Base-by-base conservation (phyloP, 2,888 invertebrate genomes). In the Hydrotaea cyrtoneurina region DNA sequence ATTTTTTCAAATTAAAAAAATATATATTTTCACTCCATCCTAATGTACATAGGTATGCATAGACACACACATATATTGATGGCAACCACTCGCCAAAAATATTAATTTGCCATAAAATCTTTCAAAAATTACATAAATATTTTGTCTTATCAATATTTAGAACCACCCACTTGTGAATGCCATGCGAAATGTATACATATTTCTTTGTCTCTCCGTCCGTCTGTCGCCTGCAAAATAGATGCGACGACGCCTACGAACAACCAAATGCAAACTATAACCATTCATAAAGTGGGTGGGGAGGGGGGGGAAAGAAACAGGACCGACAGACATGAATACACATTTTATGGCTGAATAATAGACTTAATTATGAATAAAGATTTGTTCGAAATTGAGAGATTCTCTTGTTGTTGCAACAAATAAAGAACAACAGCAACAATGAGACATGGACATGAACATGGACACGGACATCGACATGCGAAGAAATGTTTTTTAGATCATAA, bases 241-340 rank as follows among this genome's bases (percentile, higher is more conserved):
- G 69, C 43, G 69, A 69, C 43, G 69, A 69, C 69, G 69, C 69
- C 69, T 15, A 69, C 69, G 11, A n/a, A 64, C 36, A 36, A 26
- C n/a, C n/a, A 36, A 62, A 62, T 11, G 31, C 62, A 62, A 39
- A 39, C 11, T 31, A 31, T 31, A 39, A 39, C 2, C 3, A 39
- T 11, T 10, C 39, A 10, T 11, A 39, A 66, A 66, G 8, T 31
- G 31, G n/a, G n/a, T n/a, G n/a, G 31, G 31, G 31, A 2, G 7
- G 31, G 31, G 31, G 3, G 7, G 7, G 3, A 31, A 31, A 31
- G 7, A 31, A 31, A 31, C 3, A 31, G 7, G 2, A 31, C 2
- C 31, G 31, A 31, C 2, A 31, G 31, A 31, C 31, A 31, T 7
- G 7, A 31, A 7, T 13, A 66, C 39, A 66, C 46, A 69, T 46